These are phyloP conservation scores for Plotosus lineatus DNA, from an alignment of 2,113 vertebrate species.

Conservation along the genomic window DNA sequence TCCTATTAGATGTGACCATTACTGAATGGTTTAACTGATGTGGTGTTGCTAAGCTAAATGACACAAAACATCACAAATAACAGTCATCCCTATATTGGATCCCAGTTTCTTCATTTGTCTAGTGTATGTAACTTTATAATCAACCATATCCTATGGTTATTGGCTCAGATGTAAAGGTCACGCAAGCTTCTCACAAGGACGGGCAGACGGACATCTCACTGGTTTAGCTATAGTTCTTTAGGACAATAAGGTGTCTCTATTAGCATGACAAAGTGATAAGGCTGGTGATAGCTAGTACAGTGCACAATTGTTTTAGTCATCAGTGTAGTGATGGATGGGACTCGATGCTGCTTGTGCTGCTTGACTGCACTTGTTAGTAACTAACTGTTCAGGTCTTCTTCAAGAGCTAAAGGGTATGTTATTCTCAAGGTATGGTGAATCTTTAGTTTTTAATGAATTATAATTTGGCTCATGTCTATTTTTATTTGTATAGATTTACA, in stretches of 20 bases:
- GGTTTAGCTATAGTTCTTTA: constrained; percentile 19
- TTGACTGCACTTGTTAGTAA: not conserved
- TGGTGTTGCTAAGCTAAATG: not conserved
- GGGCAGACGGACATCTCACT: not conserved
- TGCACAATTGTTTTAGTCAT: constrained; percentile 39
- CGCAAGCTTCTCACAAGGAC: not conserved
- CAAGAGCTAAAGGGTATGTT: not conserved
- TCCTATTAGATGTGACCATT: not conserved
- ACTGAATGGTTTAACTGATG: not conserved
- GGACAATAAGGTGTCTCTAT: constrained; percentile 30
- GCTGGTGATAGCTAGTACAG: constrained; percentile 34
- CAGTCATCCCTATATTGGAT: not conserved
- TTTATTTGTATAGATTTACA: not conserved
- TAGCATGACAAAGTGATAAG: constrained; percentile 47
- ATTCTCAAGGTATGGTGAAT: not conserved
- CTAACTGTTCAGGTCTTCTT: not conserved
- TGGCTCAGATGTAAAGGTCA: not conserved
- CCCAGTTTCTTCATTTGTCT: not conserved
- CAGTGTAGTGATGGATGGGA: constrained; percentile 39
- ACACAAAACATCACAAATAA: not conserved
- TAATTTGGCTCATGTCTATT: not conserved
- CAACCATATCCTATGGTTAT: not conserved
- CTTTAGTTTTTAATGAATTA: not conserved
- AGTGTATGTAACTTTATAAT: not conserved
- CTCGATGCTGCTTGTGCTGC: constrained; percentile 20